Base-by-base conservation (phyloP, 2,113 vertebrate species). In the Hiodon alosoides region DNA sequence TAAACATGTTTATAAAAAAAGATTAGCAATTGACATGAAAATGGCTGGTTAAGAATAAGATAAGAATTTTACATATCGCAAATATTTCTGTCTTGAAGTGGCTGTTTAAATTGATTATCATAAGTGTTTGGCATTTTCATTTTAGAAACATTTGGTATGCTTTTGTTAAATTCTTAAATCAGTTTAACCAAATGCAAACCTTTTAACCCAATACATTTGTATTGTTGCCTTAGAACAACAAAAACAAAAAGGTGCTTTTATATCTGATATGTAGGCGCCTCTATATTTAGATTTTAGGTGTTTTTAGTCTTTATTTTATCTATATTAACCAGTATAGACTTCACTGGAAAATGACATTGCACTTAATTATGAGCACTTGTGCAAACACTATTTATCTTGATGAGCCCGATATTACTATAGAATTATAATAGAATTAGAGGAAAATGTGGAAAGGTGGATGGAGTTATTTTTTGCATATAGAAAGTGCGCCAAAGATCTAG, bases 371-470 rank as follows among this genome's bases (percentile, higher is more conserved):
- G n/a, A 53, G 58, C n/a, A 67, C 8, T 58, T 53, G 16, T 16
- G 70, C 13, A 65, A 73, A 31, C 54, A 71, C 8, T 47, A 57
- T 10, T 71, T 16, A 75, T 51, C 67, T 68, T 74, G 7, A 47
- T 50, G 31, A 65, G 46, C 58, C 31, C 61, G 31, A 31, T 57
- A 57, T 57, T 57, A 57, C 10, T 57, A 57, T 57, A 57, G 5
- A 31, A 31, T 31, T 31, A 31, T 31, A 31, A 61, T 3, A 61
- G 13, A 16, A 61, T 61, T 61, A 7, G 46, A 64, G 46, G 4
- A 46, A 46, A 64, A 46, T 62, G 7, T 31, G 5, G 6, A 46
- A 31, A 31, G 17, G 61, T 17, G 46, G 55, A 54, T 46, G 0
- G 16, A 31, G 5, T 16, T 65, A 52, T 48, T 4, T 59, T 51